Evolutionary conservation across 1,140 invertebrate genomes (phyloP).

Genomic region (Armadillidium nasatum): DNA sequence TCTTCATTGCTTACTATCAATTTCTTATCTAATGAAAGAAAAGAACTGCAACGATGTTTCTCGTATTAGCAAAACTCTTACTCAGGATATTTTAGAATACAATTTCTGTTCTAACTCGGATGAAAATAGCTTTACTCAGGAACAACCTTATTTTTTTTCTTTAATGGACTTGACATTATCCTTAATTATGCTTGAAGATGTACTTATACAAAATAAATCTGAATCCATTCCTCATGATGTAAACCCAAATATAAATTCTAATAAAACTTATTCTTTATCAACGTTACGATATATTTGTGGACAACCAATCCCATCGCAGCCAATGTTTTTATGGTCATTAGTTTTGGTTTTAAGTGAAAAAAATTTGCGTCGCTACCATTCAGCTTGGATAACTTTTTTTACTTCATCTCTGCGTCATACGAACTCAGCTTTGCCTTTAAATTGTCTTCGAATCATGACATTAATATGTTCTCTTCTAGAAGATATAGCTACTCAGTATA

Average conservation of each 20-base stretch:
- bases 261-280: constrained; percentile 49
- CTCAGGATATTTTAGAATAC: constrained; percentile 76
- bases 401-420: constrained; percentile 71
- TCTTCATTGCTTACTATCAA: constrained; percentile 74
- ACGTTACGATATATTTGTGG: constrained; percentile 56
- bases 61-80: constrained; percentile 58
- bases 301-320: constrained; percentile 69
- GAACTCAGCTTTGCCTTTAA: constrained; percentile 65
- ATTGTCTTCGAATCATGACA: constrained; percentile 34
- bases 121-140: constrained; percentile 19
- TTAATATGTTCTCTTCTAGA: constrained; percentile 57
- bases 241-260: constrained; percentile 46
- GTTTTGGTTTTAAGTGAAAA: constrained; percentile 59
- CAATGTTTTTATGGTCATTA: constrained; percentile 78
- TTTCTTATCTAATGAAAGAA: constrained; percentile 60
- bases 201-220: constrained; percentile 29
- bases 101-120: constrained; percentile 60
- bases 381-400: constrained; percentile 74
- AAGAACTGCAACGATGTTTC: neutral
- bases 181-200: constrained; percentile 70
- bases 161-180: constrained; percentile 67
- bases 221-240: constrained; percentile 21
- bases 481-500: constrained; percentile 55
- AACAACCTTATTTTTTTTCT: constrained; percentile 70
- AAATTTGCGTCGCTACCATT: constrained; percentile 63